A percentile compares a stretch with the other conserved stretches of the same genome.
Evolutionary conservation across 23 tunicate species (phyloP).

Genomic region (Clavelina lepadiformis): DNA sequence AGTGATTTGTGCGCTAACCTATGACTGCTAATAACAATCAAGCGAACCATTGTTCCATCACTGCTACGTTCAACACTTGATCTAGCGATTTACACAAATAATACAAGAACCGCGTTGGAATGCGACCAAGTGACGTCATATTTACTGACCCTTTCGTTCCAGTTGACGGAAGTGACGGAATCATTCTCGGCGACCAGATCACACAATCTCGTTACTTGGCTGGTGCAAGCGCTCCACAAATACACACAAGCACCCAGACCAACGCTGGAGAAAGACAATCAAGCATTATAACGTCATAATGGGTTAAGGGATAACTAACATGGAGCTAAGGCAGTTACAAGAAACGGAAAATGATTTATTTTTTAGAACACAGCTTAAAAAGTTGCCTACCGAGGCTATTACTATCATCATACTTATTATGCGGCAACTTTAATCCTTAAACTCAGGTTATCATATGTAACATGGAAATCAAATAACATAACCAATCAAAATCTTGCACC

Average conservation of each 20-base stretch:
- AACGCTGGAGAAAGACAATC: constrained; percentile 37
- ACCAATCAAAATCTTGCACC: constrained; percentile 23
- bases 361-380: no score
- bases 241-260: constrained; percentile 92
- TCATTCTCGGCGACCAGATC: constrained; percentile 82
- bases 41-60: no score
- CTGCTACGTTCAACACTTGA: not conserved
- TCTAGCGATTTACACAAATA: not conserved
- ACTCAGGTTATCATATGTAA: no score
- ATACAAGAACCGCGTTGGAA: not conserved
- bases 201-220: constrained; percentile 88
- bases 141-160: constrained; percentile 78
- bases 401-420: no score
- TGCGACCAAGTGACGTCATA: not conserved
- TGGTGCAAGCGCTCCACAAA: constrained; percentile 95
- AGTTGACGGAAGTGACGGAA: constrained; percentile 80
- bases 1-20: not conserved
- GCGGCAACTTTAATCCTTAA: no score
- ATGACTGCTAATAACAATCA: not conserved
- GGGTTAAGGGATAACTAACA: not conserved
- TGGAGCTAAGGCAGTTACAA: no score
- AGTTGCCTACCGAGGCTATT: no score
- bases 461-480: no score
- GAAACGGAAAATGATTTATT: no score
- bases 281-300: not conserved